A percentile compares a stretch with the other conserved stretches of the same genome.
phyloP scores from a whole-genome alignment of 2,797 vertebrate species.

The Microctenopoma steveboyesi region DNA sequence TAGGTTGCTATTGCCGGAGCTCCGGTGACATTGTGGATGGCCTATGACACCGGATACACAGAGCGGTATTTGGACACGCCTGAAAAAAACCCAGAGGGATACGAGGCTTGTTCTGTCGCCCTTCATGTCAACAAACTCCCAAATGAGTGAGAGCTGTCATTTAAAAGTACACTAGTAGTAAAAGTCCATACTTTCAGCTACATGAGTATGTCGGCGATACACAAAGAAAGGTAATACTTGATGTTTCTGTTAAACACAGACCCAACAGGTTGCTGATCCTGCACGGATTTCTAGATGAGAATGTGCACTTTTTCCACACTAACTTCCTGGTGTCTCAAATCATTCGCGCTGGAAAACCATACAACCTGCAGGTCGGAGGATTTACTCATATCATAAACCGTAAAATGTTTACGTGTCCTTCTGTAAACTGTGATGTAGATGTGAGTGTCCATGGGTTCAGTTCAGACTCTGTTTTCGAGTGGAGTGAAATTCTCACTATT shows the following conservation, averaged over 20 bases:
- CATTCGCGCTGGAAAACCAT: slow-evolving; percentile 95
- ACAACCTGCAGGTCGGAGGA: slow-evolving; percentile 89
- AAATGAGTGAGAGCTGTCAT: slow-evolving; percentile 84
- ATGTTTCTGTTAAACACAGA: slow-evolving; percentile 72
- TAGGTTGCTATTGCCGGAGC: slow-evolving; percentile 95
- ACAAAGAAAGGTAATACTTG: background rate
- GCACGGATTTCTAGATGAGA: slow-evolving; percentile 96
- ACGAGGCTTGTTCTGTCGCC: slow-evolving; percentile 93
- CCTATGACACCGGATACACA: slow-evolving; percentile 95
- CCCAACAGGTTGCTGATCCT: slow-evolving; percentile 96
- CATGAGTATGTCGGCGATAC: background rate
- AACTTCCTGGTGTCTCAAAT: slow-evolving; percentile 97
- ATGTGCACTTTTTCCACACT: slow-evolving; percentile 99
- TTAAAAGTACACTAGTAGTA: background rate
- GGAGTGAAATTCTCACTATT: too few species aligned
- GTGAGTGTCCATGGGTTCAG: background rate
- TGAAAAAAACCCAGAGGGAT: slow-evolving; percentile 93
- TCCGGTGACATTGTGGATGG: slow-evolving; percentile 97
- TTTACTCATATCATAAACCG: background rate
- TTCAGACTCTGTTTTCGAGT: too few species aligned
- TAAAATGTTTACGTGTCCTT: background rate
- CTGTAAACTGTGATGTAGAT: too few species aligned
- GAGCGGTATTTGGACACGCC: slow-evolving; percentile 96
- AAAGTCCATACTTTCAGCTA: too few species aligned
- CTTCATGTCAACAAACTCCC: slow-evolving; percentile 95